phyloP scores from a whole-genome alignment of 1,140 invertebrate species.

The Drosophila orosa region DNA sequence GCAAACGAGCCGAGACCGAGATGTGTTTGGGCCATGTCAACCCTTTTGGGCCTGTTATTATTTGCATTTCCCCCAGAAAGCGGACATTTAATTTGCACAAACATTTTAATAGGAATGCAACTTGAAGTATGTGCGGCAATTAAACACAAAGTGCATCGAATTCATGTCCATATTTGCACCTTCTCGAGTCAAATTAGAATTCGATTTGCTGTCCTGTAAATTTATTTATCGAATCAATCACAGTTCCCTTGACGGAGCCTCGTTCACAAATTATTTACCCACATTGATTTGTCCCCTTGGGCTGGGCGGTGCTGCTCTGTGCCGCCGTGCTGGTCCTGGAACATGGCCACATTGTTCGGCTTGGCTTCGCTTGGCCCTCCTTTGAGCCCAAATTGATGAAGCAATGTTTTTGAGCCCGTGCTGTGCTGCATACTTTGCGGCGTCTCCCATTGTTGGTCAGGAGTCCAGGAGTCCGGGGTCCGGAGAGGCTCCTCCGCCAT shows the following conservation, averaged over 20 bases:
- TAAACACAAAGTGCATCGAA: constrained; percentile 1
- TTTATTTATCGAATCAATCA: constrained; percentile 50
- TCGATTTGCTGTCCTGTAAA: constrained; percentile 35
- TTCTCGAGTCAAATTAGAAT: constrained; percentile 28
- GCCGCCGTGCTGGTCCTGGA: constrained; percentile 3
- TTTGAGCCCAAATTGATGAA: constrained; percentile 36
- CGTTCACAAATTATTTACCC: constrained; percentile 31
- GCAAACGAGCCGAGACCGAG: constrained; percentile 32
- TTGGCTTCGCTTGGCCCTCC: background rate
- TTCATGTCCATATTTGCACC: constrained; percentile 14
- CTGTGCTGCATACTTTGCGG: constrained; percentile 28
- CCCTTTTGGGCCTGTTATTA: constrained; percentile 18
- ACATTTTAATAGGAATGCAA: constrained; percentile 15
- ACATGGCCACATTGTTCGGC: constrained; percentile 26
- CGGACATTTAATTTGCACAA: constrained; percentile 26
- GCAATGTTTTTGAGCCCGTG: constrained; percentile 29
- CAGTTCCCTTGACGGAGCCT: constrained; percentile 11
- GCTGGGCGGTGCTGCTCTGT: background rate
- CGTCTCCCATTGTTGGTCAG: constrained; percentile 10
- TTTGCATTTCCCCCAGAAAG: constrained; percentile 4
- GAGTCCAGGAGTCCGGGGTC: background rate
- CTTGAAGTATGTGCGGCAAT: constrained; percentile 23
- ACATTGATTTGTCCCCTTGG: constrained; percentile 44
- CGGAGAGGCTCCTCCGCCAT: constrained; percentile 7
- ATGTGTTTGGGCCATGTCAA: constrained; percentile 32